Evolutionary conservation across 1,140 invertebrate species (phyloP).

Genomic region (Papilio xuthus): DNA sequence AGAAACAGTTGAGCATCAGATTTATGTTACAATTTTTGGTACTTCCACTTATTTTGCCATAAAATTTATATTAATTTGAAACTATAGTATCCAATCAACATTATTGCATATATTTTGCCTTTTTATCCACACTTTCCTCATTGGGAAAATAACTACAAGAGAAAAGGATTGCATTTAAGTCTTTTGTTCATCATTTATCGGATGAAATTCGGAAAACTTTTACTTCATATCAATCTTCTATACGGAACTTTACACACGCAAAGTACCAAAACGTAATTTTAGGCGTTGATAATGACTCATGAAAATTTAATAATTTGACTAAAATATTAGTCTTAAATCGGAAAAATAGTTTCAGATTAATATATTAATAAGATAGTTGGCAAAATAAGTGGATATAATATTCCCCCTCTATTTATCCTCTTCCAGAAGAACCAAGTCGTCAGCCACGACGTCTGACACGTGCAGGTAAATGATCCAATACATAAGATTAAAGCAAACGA

Average conservation of each 20-base stretch:
- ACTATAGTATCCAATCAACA: constrained; percentile 50
- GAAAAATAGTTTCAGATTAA: constrained; percentile 65
- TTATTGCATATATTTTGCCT: neutral
- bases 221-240: no score
- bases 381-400: constrained; percentile 70
- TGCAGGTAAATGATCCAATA: constrained; percentile 99
- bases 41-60: constrained; percentile 66
- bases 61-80: constrained; percentile 58
- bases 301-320: neutral
- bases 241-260: no score
- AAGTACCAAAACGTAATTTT: neutral
- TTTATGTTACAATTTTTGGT: constrained; percentile 45
- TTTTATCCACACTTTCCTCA: no score
- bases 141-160: no score
- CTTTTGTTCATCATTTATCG: no score
- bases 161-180: no score
- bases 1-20: constrained; percentile 70
- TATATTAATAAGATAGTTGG: constrained; percentile 52
- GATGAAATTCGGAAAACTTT: no score
- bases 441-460: constrained; percentile 96
- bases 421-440: constrained; percentile 93
- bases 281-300: neutral
- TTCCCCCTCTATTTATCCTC: constrained; percentile 87
- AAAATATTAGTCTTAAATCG: neutral
- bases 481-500: constrained; percentile 98